Evolutionary conservation across 1,140 invertebrate genomes (phyloP), one percentile per base, ranked within the genome.

Genomic region (Fragariocoptes setiger): DNA sequence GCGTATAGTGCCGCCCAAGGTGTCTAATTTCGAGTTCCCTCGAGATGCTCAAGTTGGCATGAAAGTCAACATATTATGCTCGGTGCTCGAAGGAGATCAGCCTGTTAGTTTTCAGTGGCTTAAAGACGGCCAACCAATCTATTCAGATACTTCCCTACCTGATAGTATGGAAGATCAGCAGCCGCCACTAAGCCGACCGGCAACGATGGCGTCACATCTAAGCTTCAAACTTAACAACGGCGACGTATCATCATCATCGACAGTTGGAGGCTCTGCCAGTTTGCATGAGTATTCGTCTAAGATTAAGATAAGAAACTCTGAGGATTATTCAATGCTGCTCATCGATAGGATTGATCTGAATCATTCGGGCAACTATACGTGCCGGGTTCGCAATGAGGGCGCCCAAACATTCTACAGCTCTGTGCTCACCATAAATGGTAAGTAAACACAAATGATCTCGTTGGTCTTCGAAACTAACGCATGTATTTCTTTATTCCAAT

Each of bases 381-480:
- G 60, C 47, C 49, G 46, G 4, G 59, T 55, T 1, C 46, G 21
- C 4, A 56, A 58, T 54, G 60, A 65, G 37, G 72, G 71, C 44
- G 72, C 70, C 43, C 66, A 71, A 56, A 68, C 71, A 56, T 65
- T 67, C 42, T 67, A 70, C 53, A 70, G 69, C 42, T 71, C 72
- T 56, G 65, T 67, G 49, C 64, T 78, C 48, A 62, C 68, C 58
- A 73, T 78, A 55, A 73, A 77, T 59, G 74, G 74, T 77, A 72
- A 72, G 53, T 42, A 37, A 12, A 20, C 14, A n/a, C 8, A 31
- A 31, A n/a, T n/a, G n/a, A n/a, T n/a, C n/a, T n/a, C n/a, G n/a
- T n/a, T 31, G 25, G 25, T 8, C 25, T 8, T n/a, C 25, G 25
- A 31, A 31, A 31, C 25, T 31, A 31, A 31, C 25, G 8, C 8